Evolutionary conservation across 37 sponge, comb jelly and placozoan species (phyloP).

Genomic region (Ephydatia muelleri): DNA sequence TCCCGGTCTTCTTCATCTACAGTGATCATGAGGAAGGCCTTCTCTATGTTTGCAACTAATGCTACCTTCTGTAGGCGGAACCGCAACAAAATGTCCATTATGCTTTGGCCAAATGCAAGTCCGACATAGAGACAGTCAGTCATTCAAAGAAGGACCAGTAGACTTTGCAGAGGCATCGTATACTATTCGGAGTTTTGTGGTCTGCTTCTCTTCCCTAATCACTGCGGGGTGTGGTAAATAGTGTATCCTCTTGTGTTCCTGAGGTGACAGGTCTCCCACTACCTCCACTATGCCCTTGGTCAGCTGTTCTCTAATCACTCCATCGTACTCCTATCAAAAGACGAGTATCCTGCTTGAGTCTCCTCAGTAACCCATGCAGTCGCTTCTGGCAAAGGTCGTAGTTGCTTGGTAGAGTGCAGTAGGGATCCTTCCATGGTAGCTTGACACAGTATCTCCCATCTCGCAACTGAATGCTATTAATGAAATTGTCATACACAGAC

Average conservation of each 20-base stretch:
- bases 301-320: conserved; percentile 23
- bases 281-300: conserved; percentile 21
- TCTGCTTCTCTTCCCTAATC: not conserved
- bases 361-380: not conserved
- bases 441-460: conserved; percentile 19
- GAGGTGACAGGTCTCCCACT: not conserved
- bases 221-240: conserved; percentile 40
- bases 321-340: conserved; percentile 17
- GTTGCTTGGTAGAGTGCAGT: conserved; percentile 18
- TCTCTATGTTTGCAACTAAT: too few species aligned
- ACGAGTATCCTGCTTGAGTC: not conserved
- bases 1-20: conserved; percentile 14
- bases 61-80: not conserved
- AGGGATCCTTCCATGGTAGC: conserved; percentile 29
- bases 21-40: conserved; percentile 5
- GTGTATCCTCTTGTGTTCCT: not conserved
- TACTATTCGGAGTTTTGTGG: conserved; percentile 5
- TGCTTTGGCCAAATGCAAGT: conserved; percentile 17
- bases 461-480: not conserved
- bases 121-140: conserved; percentile 15
- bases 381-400: not conserved
- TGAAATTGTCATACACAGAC: not conserved
- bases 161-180: conserved; percentile 22
- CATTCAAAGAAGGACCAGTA: conserved; percentile 14
- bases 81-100: conserved; percentile 14